A percentile compares a stretch with the other conserved stretches of the same genome.
Evolutionary conservation across 2,888 invertebrate species (phyloP).

Genomic region (Caenorhabditis drosophilae): DNA sequence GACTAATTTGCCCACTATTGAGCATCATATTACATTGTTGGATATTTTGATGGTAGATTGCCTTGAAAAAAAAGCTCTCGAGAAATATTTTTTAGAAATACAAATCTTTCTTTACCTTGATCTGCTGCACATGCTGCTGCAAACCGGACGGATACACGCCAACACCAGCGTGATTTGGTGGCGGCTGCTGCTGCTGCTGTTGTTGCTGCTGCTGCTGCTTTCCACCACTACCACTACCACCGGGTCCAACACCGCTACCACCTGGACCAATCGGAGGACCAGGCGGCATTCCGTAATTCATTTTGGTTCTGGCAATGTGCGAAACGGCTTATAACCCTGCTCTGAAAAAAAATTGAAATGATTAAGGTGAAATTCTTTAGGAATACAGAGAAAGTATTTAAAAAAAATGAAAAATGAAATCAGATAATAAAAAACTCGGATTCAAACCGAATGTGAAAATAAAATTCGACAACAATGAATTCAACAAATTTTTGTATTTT

Average conservation of each 20-base stretch:
- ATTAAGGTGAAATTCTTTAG: too few relatives aligned
- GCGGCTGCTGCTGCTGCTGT: neutral
- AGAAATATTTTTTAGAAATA: too few relatives aligned
- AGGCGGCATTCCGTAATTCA: conserved; percentile 23
- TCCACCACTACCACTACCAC: neutral
- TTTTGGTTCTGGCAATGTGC: neutral
- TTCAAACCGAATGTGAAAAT: neutral
- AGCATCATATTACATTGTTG: neutral
- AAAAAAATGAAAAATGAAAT: too few relatives aligned
- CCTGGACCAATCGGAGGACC: conserved; percentile 10
- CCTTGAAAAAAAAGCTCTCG: neutral
- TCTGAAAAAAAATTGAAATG: too few relatives aligned
- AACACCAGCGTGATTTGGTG: too few relatives aligned
- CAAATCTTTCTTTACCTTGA: too few relatives aligned
- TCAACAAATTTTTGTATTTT: neutral
- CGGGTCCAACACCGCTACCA: neutral
- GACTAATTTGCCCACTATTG: neutral
- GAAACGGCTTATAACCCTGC: conserved; percentile 22
- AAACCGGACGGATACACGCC: too few relatives aligned
- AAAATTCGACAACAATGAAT: too few relatives aligned
- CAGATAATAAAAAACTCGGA: neutral
- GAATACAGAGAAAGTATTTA: too few relatives aligned
- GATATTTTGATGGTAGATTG: neutral
- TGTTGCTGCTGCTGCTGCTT: conserved; percentile 4
- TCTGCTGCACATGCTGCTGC: too few relatives aligned